Evolutionary conservation across 2,888 invertebrate genomes (phyloP), one percentile per base, ranked within the genome.

Genomic region (Opisthograptis luteolata): DNA sequence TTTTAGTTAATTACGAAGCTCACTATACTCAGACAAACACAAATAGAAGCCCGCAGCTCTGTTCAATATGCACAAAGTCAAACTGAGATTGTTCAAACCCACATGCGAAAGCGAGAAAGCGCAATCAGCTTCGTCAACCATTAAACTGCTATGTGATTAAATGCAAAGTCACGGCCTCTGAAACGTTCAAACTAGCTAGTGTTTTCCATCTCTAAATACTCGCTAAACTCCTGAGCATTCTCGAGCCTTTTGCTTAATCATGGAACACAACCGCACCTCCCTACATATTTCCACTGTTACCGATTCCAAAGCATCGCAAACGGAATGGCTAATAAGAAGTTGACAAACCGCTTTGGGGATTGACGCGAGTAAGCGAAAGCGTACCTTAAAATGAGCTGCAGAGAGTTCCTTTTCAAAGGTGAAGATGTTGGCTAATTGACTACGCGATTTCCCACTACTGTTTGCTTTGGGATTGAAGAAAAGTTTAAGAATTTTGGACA

Each of bases 251-350:
- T 25, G 13, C 13, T 15, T 40, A 37, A 19, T 36, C 32, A 37
- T 28, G 34, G 40, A 46, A 47, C 25, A 27, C 27, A 31, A 34
- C 37, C 37, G 34, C 32, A 12, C 37, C 15, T 36, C 25, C 42
- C 43, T 58, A 45, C 19, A 42, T 47, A 53, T 51, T 39, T 51
- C 47, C 43, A 24, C 49, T 44, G 44, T 44, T 39, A 55, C 55
- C 50, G 41, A 58, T 58, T 56, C 55, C 58, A 62, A 19, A 63
- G 55, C 44, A 34, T 46, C 47, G 31, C 60, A 73, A 70, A 69
- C 66, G 58, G 71, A 74, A 73, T 73, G 55, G 58, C 46, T 72
- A 71, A 73, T 68, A 70, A 68, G 70, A 57, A 52, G 52, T 62
- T 66, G 64, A 67, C 63, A 65, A 67, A 63, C 62, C 45, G 56